Percentiles rank a stretch among this genome's conserved stretches.
These are phyloP conservation scores for Pristionchus pacificus DNA, from an alignment of 1,140 invertebrate genomes.

Conservation along the genomic window DNA sequence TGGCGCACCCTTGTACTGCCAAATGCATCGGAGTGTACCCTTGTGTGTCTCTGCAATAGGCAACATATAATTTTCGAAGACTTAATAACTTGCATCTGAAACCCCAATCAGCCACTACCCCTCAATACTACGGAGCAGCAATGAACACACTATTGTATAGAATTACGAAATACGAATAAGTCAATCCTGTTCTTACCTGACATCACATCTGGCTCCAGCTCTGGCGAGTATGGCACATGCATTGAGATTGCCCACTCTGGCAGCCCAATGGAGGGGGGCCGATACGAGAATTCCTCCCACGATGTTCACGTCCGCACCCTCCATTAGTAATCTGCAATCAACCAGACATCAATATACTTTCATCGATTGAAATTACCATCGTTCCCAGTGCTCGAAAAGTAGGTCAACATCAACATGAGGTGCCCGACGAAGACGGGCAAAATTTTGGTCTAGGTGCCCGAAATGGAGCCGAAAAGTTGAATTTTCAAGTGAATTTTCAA, in stretches of 20 bases:
- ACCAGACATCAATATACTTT: too few relatives aligned
- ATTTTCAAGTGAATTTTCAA: too few relatives aligned
- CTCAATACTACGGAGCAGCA: neutral
- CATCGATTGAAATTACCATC: too few relatives aligned
- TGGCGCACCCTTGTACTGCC: slow-evolving; percentile 19
- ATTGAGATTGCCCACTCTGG: slow-evolving; percentile 62
- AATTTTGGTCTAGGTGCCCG: too few relatives aligned
- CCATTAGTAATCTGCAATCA: slow-evolving; percentile 65
- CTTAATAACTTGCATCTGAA: too few relatives aligned
- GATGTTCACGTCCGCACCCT: slow-evolving; percentile 83
- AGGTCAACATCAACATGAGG: neutral
- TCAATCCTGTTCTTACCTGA: neutral
- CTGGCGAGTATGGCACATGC: slow-evolving; percentile 16
- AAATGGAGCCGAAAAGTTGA: too few relatives aligned
- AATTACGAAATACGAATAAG: neutral
- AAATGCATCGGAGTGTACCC: slow-evolving; percentile 29
- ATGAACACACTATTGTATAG: neutral
- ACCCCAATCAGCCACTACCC: too few relatives aligned
- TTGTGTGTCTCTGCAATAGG: slow-evolving; percentile 14
- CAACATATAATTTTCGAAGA: slow-evolving; percentile 7
- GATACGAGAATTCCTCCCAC: slow-evolving; percentile 87
- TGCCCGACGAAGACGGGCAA: neutral
- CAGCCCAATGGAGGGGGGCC: slow-evolving; percentile 93
- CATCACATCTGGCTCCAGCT: neutral
- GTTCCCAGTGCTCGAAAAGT: too few relatives aligned